Base-by-base conservation (phyloP, 2,888 invertebrate species). In the Campopleginae sp. region DNA sequence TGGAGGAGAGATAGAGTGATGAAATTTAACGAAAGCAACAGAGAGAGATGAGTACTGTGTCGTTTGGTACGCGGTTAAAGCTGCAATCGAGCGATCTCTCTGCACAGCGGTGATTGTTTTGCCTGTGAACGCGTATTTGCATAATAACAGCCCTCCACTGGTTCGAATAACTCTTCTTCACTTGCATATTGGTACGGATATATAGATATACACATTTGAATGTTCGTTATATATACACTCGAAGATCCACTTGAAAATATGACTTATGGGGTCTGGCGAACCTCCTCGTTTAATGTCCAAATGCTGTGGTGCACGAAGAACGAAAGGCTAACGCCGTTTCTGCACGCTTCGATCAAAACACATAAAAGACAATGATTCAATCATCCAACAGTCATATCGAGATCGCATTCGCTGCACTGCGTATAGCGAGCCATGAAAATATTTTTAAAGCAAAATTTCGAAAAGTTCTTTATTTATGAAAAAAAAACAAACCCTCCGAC, bases 51-150 rank as follows among this genome's bases (percentile, higher is more conserved):
- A 61, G 63, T 78, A 54, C 65, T 71, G 76, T 80, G 84, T 84
- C 84, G 81, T 81, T 84, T 75, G 75, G 63, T 75, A 63, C 65
- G 58, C 48, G 61, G 68, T 46, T 61, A 70, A 23, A 77, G 61
- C 80, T 54, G 81, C 81, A 81, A 84, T 84, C 81, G 77, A 80
- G 38, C 82, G 68, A 81, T 81, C 84, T 75, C 75, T 61, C 61
- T 61, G 74, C 81, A 58, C 72, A 74, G 14, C 77, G 77, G 68
- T 81, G 81, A 81, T 81, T 84, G 84, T 84, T 81, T 79, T 74
- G 71, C 72, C 81, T 61, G 81, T 78, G 84, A 80, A 84, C 72
- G 72, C 81, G 66, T 81, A 84, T 84, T 84, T 84, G 77, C 84
- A 84, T 84, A 84, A 84, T 84, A 81, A 74, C 84, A 84, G 81